A percentile compares a stretch with the other conserved stretches of the same genome.
Evolutionary conservation across 2,797 vertebrate genomes (phyloP).

Genomic region (Antrozous pallidus): DNA sequence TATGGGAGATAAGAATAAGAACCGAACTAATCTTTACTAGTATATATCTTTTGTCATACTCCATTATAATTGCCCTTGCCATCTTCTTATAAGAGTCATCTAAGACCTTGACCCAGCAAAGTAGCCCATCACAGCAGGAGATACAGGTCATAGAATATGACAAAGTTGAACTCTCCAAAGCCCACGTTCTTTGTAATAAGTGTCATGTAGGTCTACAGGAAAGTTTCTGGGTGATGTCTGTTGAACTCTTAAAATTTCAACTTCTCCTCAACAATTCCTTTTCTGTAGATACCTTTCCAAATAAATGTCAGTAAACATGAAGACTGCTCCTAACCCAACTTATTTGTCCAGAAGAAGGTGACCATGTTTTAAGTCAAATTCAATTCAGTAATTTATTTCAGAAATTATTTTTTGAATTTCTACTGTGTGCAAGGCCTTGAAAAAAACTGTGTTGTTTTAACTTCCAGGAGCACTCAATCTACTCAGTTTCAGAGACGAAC

Average conservation of each 20-base stretch:
- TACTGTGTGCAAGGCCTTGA: not conserved
- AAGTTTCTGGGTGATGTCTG: not conserved
- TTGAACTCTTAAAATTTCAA: not conserved
- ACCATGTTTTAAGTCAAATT: not conserved
- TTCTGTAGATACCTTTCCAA: not conserved
- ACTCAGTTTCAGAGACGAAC: not conserved
- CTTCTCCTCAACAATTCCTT: not conserved
- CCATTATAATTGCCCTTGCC: not conserved
- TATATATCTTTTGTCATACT: not conserved
- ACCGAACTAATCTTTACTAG: not conserved
- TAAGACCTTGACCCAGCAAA: not conserved
- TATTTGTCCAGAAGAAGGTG: not conserved
- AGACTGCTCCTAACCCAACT: not conserved
- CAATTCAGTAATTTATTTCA: not conserved
- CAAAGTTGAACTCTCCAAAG: not conserved
- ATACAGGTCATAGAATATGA: not conserved
- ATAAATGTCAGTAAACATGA: not conserved
- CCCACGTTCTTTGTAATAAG: not conserved
- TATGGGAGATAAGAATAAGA: not conserved
- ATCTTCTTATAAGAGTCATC: not conserved
- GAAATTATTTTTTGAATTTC: conserved; percentile 1
- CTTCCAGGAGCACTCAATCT: not conserved
- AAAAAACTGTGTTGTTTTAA: not conserved
- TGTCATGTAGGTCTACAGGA: not conserved
- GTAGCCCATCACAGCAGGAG: not conserved